Conservation (phyloP, 2,113 vertebrate genomes). For the Pica pica region DNA sequence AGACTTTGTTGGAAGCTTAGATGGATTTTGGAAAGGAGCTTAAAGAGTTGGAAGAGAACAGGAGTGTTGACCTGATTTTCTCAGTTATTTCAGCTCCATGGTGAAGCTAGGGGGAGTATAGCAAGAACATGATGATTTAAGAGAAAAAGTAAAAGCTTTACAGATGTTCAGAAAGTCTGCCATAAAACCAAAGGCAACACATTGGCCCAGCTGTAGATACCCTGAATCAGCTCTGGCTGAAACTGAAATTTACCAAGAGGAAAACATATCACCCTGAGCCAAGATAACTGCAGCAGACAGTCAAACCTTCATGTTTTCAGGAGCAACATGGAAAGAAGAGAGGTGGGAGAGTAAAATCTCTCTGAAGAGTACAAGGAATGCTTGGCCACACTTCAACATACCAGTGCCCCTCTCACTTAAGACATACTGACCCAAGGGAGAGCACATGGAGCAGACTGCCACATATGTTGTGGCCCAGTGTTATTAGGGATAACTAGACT, state of each 20-base stretch:
- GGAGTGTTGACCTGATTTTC: neutral
- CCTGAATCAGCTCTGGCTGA: neutral
- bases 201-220: neutral
- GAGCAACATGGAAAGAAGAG: neutral
- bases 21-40: neutral
- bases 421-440: neutral
- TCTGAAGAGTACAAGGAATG: neutral
- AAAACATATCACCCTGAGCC: neutral
- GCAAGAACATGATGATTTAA: neutral
- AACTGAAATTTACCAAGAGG: neutral
- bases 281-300: neutral
- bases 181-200: neutral
- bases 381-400: neutral
- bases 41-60: neutral
- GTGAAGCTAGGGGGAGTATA: neutral
- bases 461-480: fast-evolving
- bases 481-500: neutral
- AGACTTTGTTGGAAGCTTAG: neutral
- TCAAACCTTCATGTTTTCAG: neutral
- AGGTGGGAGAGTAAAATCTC: neutral
- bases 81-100: neutral
- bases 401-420: neutral
- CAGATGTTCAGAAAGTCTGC: neutral
- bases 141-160: neutral
- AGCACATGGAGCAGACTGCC: neutral